phyloP scores from a whole-genome alignment of 2,113 vertebrate species.

The Morone saxatilis region DNA sequence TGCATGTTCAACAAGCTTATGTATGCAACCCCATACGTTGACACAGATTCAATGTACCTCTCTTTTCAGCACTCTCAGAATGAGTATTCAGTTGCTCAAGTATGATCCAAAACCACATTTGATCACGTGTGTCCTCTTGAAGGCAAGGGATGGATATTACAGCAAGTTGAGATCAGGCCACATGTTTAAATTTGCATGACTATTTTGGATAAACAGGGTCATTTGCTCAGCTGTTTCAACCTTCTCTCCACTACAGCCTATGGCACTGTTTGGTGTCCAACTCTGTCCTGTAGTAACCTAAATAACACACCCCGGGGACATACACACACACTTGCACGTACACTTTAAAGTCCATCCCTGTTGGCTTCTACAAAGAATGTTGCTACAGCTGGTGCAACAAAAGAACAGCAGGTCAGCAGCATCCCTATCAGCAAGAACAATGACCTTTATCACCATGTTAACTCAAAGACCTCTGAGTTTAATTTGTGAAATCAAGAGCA shows the following conservation, averaged over 20 bases:
- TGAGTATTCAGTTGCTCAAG: not conserved
- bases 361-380: constrained; percentile 51
- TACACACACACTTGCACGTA: not conserved
- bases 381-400: constrained; percentile 71
- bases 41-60: not conserved
- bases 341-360: constrained; percentile 10
- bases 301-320: constrained; percentile 8
- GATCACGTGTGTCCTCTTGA: not conserved
- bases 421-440: constrained; percentile 22
- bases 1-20: not conserved
- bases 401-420: constrained; percentile 47
- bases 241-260: not conserved
- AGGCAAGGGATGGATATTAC: not conserved
- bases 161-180: not conserved
- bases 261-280: constrained; percentile 5
- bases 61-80: not conserved
- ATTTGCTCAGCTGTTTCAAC: constrained; percentile 29
- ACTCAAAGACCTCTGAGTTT: constrained; percentile 44
- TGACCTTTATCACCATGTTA: constrained; percentile 40
- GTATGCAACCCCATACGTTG: not conserved
- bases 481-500: constrained; percentile 22
- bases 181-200: not conserved
- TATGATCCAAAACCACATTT: not conserved
- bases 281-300: constrained; percentile 54
- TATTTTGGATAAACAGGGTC: constrained; percentile 19